Evolutionary conservation across 2,113 vertebrate genomes (phyloP).

Genomic region (Lepidothrix coronata): DNA sequence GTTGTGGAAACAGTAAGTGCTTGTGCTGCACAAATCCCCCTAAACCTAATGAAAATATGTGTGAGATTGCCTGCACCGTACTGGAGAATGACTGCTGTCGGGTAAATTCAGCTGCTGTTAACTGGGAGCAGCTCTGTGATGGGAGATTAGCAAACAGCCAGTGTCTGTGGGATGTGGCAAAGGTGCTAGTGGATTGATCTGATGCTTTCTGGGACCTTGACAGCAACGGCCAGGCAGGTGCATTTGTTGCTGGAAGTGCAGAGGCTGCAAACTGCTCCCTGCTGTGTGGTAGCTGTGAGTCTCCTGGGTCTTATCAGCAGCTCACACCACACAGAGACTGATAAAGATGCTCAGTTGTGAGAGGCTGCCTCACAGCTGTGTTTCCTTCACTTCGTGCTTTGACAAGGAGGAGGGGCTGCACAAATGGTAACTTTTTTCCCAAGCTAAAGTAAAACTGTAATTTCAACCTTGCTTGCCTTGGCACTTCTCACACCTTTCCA

Average conservation of each 20-base stretch:
- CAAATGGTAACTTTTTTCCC: neutral
- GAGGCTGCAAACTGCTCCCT: neutral
- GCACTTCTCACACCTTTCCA: neutral
- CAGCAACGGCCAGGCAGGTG: neutral
- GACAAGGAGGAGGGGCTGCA: neutral
- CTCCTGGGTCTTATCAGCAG: conserved; percentile 28
- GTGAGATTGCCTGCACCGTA: neutral
- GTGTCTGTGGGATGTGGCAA: neutral
- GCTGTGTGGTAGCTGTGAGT: neutral
- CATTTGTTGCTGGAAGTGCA: neutral
- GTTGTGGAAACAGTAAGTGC: neutral
- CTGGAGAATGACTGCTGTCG: neutral
- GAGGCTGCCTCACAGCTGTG: neutral
- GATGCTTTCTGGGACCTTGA: neutral
- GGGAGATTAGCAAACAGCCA: neutral
- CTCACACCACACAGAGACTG: neutral
- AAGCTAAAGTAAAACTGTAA: neutral
- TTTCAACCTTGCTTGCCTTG: conserved; percentile 5
- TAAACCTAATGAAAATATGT: neutral
- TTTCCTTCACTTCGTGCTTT: neutral
- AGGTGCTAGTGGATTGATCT: neutral
- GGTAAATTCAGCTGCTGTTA: neutral
- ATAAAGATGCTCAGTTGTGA: neutral
- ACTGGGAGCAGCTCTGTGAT: neutral
- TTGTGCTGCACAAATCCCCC: neutral